Evolutionary conservation across 2,797 vertebrate genomes (phyloP), one percentile per base, ranked within the genome.

Genomic region (Arctocebus calabarensis): DNA sequence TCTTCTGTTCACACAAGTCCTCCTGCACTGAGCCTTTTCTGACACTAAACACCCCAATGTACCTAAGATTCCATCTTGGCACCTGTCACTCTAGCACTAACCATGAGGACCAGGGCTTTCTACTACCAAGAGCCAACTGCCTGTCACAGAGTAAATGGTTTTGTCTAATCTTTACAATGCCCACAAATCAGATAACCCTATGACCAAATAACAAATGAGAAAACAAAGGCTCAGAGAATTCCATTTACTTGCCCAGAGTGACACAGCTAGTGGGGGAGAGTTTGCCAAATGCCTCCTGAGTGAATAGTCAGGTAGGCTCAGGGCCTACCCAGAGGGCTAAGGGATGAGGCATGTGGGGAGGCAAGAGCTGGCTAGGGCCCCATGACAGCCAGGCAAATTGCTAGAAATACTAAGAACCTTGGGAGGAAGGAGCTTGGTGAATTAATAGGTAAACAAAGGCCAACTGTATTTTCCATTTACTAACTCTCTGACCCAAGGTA

Each of bases 131-230:
- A 84, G 78, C 91, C 92, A 75, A 71, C 43, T 45, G 8, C 55
- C 61, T 68, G 25, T 66, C 84, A 83, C 22, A 81, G 62, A 64
- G 62, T 57, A 83, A 95, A 94, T n/a, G 79, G 45, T 57, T 97
- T 96, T 94, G 84, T 96, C 66, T 94, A 87, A 95, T 52, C 45
- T 77, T 71, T 70, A 88, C 82, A 90, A 94, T 89, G 55, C 64
- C 89, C 61, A 62, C 2, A 27, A 94, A 90, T 78, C 70, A 90
- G 4, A 92, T 55, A 94, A 78, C 40, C 52, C 59, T 48, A 96
- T 32, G 68, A 66, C 61, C 79, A 68, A 37, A 83, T 61, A 75
- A 89, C 32, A 91, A 95, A 78, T 16, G 64, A 92, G 73, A 89
- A 93, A 92, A 86, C 48, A 83, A 96, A 92, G 37, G 40, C 61